A percentile compares a stretch with the other conserved stretches of the same genome.
Evolutionary conservation across 2,888 invertebrate species (phyloP).

Genomic region (Busseola fusca): DNA sequence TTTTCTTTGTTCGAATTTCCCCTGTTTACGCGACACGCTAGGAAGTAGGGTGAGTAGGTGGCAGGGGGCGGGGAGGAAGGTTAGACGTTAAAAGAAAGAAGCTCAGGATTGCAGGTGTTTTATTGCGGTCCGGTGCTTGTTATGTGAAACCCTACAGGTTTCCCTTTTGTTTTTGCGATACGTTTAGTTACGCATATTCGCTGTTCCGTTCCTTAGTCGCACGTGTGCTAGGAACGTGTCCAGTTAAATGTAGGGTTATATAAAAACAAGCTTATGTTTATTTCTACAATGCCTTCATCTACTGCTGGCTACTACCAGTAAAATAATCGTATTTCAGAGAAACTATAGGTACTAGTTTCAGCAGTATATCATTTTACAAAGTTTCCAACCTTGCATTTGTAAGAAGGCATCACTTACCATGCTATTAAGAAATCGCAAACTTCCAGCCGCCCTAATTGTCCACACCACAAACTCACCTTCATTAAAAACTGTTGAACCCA

Average conservation of each 20-base stretch:
- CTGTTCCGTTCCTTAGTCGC: conserved; percentile 1
- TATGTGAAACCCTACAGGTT: conserved; percentile 69
- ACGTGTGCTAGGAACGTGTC: conserved; percentile 3
- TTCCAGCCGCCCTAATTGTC: conserved; percentile 30
- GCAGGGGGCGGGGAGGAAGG: conserved; percentile 49
- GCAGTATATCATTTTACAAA: neutral
- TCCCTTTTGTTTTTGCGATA: conserved; percentile 56
- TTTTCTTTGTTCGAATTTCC: conserved; percentile 66
- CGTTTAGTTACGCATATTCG: conserved; percentile 47
- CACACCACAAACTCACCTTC: conserved; percentile 39
- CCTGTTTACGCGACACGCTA: conserved; percentile 64
- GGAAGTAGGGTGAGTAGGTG: conserved; percentile 37
- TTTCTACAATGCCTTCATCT: neutral
- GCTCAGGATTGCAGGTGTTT: conserved; percentile 70
- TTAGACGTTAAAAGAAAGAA: conserved; percentile 64
- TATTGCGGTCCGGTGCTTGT: conserved; percentile 71
- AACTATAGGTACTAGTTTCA: neutral
- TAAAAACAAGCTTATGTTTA: neutral
- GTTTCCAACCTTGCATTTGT: conserved; percentile 8
- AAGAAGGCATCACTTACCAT: conserved; percentile 3
- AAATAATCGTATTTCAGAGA: neutral
- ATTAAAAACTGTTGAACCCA: conserved; percentile 43
- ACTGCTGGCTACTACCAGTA: neutral
- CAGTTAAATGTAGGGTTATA: neutral
- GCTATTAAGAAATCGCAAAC: conserved; percentile 33